Evolutionary conservation across 1,140 invertebrate species (phyloP), one percentile per base, ranked within the genome.

Genomic region (Trissolcus basalis): DNA sequence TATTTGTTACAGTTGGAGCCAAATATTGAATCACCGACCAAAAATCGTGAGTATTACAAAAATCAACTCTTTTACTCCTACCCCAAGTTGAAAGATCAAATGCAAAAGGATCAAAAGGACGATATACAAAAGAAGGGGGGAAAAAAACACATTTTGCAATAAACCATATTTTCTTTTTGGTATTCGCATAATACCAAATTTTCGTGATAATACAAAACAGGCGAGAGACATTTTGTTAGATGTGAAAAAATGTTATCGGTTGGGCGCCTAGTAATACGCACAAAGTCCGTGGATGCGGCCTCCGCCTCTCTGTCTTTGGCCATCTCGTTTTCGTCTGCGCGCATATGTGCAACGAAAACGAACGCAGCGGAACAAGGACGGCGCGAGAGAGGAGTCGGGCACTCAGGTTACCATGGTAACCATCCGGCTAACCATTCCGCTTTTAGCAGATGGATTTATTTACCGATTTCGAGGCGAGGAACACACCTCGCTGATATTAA

Each of bases 361-460:
- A 49, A 58, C 48, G 7, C 45, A 27, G 55, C 36, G 33, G n/a
- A 35, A 70, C 33, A 61, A 60, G 51, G 67, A 61, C 45, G 44
- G 50, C 14, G 56, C 14, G 13, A 33, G 15, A 19, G 47, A 59
- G 13, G 35, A 58, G 51, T 61, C 13, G 60, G 54, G 55, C 39
- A 53, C 60, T 36, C 48, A 48, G 53, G 64, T 74, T 15, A 10
- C 65, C 65, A 69, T 76, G 72, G 64, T 55, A 69, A 76, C 72
- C 59, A 54, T 67, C 53, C 35, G 51, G 45, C 63, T 64, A 73
- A 67, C 63, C 63, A 74, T 60, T 39, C 11, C 32, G 51, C 33
- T 56, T 44, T 49, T 45, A 43, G 63, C 70, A 27, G 63, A 64
- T 49, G 65, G 59, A 69, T 69, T 78, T 79, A 74, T 80, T 79